phyloP scores from a whole-genome alignment of 1,140 invertebrate genomes.

The Ips nitidus region DNA sequence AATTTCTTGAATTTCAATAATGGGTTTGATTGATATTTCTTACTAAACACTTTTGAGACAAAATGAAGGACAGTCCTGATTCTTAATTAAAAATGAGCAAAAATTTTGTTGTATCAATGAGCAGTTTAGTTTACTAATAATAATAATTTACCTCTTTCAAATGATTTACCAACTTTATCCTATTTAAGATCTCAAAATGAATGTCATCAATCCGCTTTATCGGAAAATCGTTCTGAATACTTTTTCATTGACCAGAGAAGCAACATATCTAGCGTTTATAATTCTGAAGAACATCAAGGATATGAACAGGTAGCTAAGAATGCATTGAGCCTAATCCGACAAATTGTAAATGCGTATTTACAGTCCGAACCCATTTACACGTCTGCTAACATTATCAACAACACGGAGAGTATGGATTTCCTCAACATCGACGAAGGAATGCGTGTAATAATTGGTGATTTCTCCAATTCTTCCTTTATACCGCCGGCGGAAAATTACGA shows the following conservation, averaged over 20 bases:
- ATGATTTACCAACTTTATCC: not conserved
- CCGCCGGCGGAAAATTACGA: conserved; percentile 46
- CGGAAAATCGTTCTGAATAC: conserved; percentile 22
- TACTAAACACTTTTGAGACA: too few relatives aligned
- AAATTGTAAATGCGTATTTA: conserved; percentile 1
- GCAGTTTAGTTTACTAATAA: too few relatives aligned
- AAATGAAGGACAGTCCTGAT: too few relatives aligned
- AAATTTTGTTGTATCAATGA: too few relatives aligned
- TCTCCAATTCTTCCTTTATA: conserved; percentile 41
- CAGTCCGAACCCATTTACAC: conserved; percentile 43
- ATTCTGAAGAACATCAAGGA: conserved; percentile 16
- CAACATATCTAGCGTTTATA: conserved; percentile 25
- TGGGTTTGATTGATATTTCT: too few relatives aligned
- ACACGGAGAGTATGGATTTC: conserved; percentile 43
- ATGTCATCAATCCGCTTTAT: conserved; percentile 6
- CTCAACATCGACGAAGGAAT: conserved; percentile 46
- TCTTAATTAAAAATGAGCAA: too few relatives aligned
- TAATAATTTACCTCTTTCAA: too few relatives aligned
- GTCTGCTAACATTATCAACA: conserved; percentile 42
- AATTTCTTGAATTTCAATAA: too few relatives aligned
- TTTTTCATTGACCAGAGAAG: conserved; percentile 37
- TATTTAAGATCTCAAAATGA: conserved; percentile 18
- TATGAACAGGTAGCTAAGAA: conserved; percentile 32
- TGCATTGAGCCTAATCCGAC: not conserved
- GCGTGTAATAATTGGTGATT: conserved; percentile 46